Base-by-base conservation (phyloP, 2,888 invertebrate species). In the Caenorhabditis imperialis region DNA sequence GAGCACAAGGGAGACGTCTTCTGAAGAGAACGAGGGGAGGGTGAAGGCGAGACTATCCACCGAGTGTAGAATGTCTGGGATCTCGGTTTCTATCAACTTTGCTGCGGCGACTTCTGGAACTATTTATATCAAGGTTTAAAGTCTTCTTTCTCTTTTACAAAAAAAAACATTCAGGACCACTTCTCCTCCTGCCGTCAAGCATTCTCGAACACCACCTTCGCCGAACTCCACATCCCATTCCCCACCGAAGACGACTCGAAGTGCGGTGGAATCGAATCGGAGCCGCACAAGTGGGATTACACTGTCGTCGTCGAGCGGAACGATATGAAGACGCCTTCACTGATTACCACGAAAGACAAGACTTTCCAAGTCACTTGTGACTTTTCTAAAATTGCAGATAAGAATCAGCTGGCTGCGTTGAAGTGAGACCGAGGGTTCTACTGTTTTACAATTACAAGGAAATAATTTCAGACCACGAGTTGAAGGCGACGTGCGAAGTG, bases 321-420 rank as follows among this genome's bases (percentile, higher is more conserved):
- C 42, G 79, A 78, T 18, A 74, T 85, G 70, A 84, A 81, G 14
- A 75, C 84, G 10, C 82, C 85, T 1, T 84, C 84, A 2, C 40
- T 88, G 50, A 77, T 88, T 55, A 88, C 86, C 12, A 81, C 81
- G 16, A 77, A 78, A 18, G 87, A 88, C 50, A 79, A 85, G n/a
- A 65, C 84, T 8, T 88, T 88, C 78, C 84, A 88, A 53, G 80
- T 88, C 22, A 84, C 85, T 22, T 88, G 88, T 57, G 86, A 88
- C 65, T 88, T 86, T 71, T 78, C 83, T 0, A 72, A 81, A 53
- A 67, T 80, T 27, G 69, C 77, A 1, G 80, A 78, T 18, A 77
- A 75, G 55, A 48, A 61, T 40, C 69, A 74, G 22, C 33, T 74
- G 33, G 67, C 67, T 2, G 61, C 65, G 10, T 60, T 73, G 53